These are phyloP conservation scores for Mesorhabditis belari DNA, from an alignment of 2,888 invertebrate genomes.

Conservation along the genomic window DNA sequence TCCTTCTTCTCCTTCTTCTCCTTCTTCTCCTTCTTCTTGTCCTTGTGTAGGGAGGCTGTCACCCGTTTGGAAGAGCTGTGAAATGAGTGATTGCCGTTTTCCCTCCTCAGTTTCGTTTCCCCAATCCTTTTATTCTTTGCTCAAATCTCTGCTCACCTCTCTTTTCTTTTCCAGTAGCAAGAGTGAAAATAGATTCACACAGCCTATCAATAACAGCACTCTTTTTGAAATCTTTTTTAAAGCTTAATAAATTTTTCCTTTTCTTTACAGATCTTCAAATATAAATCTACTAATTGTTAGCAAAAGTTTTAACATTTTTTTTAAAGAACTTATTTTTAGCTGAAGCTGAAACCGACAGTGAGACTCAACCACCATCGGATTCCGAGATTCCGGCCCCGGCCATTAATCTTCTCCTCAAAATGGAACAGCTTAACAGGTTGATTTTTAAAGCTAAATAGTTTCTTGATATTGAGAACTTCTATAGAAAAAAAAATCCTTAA, in stretches of 20 bases:
- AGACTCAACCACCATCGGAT: slow-evolving; percentile 35
- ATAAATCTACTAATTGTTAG: neutral
- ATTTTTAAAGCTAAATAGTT: neutral
- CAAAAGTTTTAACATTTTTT: too few species aligned
- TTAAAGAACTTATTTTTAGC: slow-evolving; percentile 14
- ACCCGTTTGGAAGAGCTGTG: neutral
- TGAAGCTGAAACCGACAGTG: slow-evolving; percentile 43
- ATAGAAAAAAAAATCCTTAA: neutral
- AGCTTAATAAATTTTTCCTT: neutral
- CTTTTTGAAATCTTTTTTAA: too few species aligned
- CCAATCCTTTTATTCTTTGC: neutral
- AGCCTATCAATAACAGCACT: too few species aligned
- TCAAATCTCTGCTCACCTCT: too few species aligned
- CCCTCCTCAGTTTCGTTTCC: neutral
- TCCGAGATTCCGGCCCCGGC: slow-evolving; percentile 18
- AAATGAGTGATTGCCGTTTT: neutral
- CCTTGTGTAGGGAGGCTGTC: neutral
- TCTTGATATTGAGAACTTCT: neutral
- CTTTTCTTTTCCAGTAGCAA: too few species aligned
- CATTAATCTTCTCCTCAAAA: slow-evolving; percentile 42
- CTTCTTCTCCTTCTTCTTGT: neutral
- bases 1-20: neutral
- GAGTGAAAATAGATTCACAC: too few species aligned
- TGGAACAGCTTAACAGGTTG: slow-evolving; percentile 51
- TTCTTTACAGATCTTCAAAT: neutral